Evolutionary conservation across 2,113 vertebrate genomes (phyloP).

Genomic region (Tretioscincus oriximinensis): DNA sequence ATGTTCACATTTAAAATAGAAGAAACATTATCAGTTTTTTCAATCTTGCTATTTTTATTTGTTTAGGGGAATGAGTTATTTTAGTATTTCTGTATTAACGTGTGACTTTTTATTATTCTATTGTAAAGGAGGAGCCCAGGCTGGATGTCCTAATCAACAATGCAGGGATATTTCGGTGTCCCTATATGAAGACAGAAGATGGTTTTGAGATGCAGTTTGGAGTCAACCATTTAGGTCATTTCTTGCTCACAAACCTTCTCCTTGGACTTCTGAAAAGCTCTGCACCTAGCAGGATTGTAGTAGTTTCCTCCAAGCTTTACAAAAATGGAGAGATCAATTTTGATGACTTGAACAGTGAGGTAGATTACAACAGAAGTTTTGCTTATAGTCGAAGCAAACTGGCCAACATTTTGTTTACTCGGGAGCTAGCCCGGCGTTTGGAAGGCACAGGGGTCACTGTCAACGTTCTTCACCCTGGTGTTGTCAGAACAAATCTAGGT

Average conservation of each 20-base stretch:
- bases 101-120: conserved; percentile 47
- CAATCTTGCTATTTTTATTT: not conserved
- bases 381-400: conserved; percentile 94
- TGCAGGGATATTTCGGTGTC: conserved; percentile 92
- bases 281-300: conserved; percentile 87
- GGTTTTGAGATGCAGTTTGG: conserved; percentile 96
- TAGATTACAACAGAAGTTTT: conserved; percentile 86
- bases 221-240: conserved; percentile 94
- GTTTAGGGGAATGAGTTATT: not conserved
- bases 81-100: not conserved
- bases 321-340: conserved; percentile 94
- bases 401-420: conserved; percentile 90
- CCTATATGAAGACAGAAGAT: conserved; percentile 89
- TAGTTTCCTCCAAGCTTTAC: conserved; percentile 95
- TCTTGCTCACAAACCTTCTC: conserved; percentile 91
- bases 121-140: conserved; percentile 83
- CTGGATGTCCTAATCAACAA: conserved; percentile 94
- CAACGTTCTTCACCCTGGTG: conserved; percentile 89
- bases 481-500: conserved; percentile 90
- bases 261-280: conserved; percentile 89
- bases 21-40: not conserved
- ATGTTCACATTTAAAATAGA: too few species aligned
- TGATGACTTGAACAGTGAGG: conserved; percentile 90
- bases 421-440: conserved; percentile 81
- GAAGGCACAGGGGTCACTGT: conserved; percentile 84